phyloP scores from a whole-genome alignment of 2,797 vertebrate species.

The Lagorchestes hirsutus region DNA sequence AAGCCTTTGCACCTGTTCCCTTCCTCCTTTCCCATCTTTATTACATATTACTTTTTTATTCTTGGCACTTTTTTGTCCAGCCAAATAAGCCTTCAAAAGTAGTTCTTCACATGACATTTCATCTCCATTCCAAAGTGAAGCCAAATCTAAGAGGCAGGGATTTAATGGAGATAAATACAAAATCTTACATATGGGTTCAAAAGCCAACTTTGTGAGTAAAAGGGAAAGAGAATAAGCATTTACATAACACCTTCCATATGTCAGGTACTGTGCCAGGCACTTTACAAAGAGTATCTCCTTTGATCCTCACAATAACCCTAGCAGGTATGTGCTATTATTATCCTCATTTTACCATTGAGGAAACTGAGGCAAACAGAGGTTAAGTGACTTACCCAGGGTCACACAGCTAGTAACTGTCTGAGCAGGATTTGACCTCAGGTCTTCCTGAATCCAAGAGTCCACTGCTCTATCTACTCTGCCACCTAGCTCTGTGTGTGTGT shows the following conservation, averaged over 20 bases:
- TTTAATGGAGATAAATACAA: not conserved
- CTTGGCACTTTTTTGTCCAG: no score
- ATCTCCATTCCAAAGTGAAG: not conserved
- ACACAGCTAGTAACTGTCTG: no score
- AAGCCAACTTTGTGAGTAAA: not conserved
- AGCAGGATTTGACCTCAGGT: no score
- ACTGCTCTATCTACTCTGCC: not conserved
- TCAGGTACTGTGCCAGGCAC: not conserved
- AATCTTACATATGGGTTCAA: not conserved
- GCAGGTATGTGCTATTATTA: no score
- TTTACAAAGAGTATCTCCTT: not conserved
- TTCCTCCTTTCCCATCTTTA: no score
- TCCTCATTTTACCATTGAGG: no score
- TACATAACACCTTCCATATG: not conserved
- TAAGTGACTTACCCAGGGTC: no score
- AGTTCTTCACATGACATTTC: not conserved
- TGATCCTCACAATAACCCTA: no score
- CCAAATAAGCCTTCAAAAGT: not conserved
- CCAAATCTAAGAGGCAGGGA: not conserved
- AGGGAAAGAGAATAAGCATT: not conserved
- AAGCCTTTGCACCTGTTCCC: not conserved
- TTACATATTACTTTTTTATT: no score
- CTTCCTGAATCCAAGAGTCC: not conserved
- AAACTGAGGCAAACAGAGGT: no score
- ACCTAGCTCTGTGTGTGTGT: not conserved